These are phyloP conservation scores for Pammene aurita DNA, from an alignment of 2,888 invertebrate species.

Conservation along the genomic window DNA sequence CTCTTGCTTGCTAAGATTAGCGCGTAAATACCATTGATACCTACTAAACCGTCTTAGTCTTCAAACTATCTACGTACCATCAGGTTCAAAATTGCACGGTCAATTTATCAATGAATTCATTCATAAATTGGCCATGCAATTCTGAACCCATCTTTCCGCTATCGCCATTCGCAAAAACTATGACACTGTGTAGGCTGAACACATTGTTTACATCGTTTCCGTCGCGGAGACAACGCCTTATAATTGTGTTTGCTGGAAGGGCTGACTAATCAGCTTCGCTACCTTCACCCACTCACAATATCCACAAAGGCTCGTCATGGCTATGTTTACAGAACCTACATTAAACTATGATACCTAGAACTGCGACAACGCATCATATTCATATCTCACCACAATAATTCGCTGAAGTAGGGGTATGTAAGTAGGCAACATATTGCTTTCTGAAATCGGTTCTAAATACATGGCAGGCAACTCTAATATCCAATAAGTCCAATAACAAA, in stretches of 20 bases:
- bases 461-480: too few relatives aligned
- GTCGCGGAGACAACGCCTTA: slow-evolving; percentile 34
- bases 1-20: too few relatives aligned
- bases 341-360: slow-evolving; percentile 30
- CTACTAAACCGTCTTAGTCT: neutral
- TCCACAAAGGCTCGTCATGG: slow-evolving; percentile 55
- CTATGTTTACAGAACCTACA: slow-evolving; percentile 43
- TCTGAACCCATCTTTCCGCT: neutral
- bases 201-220: slow-evolving; percentile 32
- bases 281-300: slow-evolving; percentile 51
- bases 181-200: slow-evolving; percentile 28
- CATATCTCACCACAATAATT: neutral
- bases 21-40: too few relatives aligned
- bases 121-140: too few relatives aligned
- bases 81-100: too few relatives aligned
- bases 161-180: slow-evolving; percentile 13
- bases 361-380: neutral
- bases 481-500: too few relatives aligned
- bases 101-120: too few relatives aligned
- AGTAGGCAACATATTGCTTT: neutral
- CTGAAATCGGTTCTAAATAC: too few relatives aligned
- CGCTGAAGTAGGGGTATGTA: neutral
- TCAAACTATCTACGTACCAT: neutral
- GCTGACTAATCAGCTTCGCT: slow-evolving; percentile 46
- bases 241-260: slow-evolving; percentile 30